Conservation (phyloP, 2,113 vertebrate genomes). For the Pseudolaguvia tuberculata region DNA sequence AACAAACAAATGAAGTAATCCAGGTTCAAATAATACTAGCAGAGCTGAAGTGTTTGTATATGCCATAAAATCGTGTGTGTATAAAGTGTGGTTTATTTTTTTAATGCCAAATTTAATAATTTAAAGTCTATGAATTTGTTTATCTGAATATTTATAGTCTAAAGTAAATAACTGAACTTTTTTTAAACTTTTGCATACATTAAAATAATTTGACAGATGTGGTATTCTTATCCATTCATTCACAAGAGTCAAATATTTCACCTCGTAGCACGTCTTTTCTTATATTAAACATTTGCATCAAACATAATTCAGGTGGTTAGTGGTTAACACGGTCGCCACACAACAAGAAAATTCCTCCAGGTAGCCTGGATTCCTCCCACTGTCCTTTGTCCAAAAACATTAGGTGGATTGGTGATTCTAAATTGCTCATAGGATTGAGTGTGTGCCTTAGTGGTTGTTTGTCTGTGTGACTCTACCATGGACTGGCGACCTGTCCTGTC, state of each 20-base stretch:
- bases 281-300: not conserved
- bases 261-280: not conserved
- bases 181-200: not conserved
- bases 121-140: slow-evolving; percentile 22
- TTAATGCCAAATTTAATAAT: not conserved
- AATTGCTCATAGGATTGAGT: no score
- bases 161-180: not conserved
- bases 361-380: no score
- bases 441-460: no score
- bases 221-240: no score
- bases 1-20: slow-evolving; percentile 44
- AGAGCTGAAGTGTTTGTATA: not conserved
- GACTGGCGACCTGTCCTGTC: no score
- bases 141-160: slow-evolving; percentile 27
- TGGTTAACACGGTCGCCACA: no score
- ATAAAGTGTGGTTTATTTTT: not conserved
- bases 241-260: not conserved
- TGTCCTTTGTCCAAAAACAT: no score
- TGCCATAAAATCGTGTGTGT: not conserved
- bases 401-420: no score
- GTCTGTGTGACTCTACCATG: no score
- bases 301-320: not conserved
- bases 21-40: not conserved
- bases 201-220: not conserved
- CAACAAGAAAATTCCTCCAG: no score